Conservation (phyloP, 2,888 invertebrate species). For the Sisyra nigra region DNA sequence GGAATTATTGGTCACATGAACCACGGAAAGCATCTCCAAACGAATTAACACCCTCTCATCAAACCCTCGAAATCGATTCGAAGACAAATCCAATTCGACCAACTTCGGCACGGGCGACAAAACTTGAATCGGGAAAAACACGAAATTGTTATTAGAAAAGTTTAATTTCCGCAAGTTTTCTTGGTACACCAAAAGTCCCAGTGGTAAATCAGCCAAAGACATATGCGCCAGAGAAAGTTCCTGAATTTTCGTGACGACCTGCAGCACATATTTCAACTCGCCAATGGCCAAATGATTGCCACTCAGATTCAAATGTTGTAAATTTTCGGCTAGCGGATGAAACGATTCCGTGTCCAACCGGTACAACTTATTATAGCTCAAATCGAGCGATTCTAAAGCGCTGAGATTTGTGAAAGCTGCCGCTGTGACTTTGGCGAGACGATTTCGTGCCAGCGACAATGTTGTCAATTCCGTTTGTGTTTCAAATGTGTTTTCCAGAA, state of each 20-base stretch:
- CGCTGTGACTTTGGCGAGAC: conserved; percentile 56
- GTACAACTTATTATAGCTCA: conserved; percentile 60
- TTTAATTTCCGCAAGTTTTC: conserved; percentile 47
- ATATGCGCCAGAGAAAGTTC: conserved; percentile 42
- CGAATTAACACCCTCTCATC: conserved; percentile 38
- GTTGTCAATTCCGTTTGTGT: conserved; percentile 35
- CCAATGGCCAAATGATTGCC: conserved; percentile 44
- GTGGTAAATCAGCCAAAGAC: conserved; percentile 36
- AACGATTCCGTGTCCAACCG: conserved; percentile 45
- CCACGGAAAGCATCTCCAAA: conserved; percentile 36
- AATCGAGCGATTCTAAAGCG: conserved; percentile 49
- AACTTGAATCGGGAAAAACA: conserved; percentile 36
- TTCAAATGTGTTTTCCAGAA: conserved; percentile 53
- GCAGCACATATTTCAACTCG: conserved; percentile 38
- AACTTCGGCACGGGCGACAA: conserved; percentile 39
- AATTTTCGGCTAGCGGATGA: conserved; percentile 39
- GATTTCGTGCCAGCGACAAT: conserved; percentile 50
- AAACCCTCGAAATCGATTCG: conserved; percentile 50
- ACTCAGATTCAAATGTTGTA: conserved; percentile 50
- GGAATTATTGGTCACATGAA: conserved; percentile 42
- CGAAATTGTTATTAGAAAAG: conserved; percentile 55
- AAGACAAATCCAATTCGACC: conserved; percentile 52
- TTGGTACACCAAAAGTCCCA: conserved; percentile 39
- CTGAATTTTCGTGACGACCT: conserved; percentile 37
- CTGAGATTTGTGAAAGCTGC: conserved; percentile 58